These are phyloP conservation scores for Drosophila virilis DNA, from an alignment of 1,140 invertebrate species.

Conservation along the genomic window DNA sequence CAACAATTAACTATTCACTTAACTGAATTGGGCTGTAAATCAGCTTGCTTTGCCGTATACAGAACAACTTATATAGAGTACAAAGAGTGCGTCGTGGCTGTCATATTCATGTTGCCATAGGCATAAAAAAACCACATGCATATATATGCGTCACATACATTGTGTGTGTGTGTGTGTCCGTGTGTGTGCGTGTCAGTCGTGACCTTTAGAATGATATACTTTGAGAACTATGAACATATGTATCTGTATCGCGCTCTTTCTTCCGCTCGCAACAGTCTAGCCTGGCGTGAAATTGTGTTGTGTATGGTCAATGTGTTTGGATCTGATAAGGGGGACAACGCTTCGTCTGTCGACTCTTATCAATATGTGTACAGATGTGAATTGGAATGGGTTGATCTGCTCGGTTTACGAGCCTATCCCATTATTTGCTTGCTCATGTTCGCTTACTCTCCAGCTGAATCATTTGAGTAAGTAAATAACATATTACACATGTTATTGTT, in stretches of 20 bases:
- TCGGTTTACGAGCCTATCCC: conserved; percentile 7
- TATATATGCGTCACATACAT: conserved; percentile 28
- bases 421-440: conserved; percentile 28
- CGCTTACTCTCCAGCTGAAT: neutral
- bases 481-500: neutral
- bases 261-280: conserved; percentile 27
- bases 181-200: neutral
- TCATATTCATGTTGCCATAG: conserved; percentile 10
- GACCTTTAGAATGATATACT: conserved; percentile 35
- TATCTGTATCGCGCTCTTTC: neutral
- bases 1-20: conserved; percentile 7
- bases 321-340: conserved; percentile 22
- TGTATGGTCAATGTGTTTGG: conserved; percentile 14
- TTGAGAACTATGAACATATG: conserved; percentile 16
- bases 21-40: conserved; percentile 4
- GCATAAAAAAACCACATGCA: neutral
- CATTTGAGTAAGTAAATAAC: conserved; percentile 14
- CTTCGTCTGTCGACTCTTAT: conserved; percentile 19
- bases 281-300: conserved; percentile 1
- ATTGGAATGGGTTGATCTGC: neutral
- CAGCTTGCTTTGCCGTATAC: neutral
- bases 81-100: neutral
- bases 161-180: neutral
- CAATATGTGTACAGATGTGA: conserved; percentile 1
- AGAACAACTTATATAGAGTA: conserved; percentile 1